A percentile compares a stretch with the other conserved stretches of the same genome.
Evolutionary conservation across 2,888 invertebrate species (phyloP).

Genomic region (Amblyjoppa proteus): DNA sequence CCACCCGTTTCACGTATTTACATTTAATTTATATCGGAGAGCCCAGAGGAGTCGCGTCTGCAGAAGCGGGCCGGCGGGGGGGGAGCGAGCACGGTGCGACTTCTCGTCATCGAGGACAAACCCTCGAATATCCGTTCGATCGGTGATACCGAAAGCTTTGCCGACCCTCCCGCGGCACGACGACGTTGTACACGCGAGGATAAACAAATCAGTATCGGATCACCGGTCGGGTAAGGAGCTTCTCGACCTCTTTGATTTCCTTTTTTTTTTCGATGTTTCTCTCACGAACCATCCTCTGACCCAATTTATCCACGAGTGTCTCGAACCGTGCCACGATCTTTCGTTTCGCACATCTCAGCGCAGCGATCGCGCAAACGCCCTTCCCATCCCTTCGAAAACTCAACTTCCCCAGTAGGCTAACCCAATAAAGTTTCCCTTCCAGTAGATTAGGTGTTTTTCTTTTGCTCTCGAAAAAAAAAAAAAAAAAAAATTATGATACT

Average conservation of each 20-base stretch:
- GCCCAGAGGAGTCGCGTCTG: conserved; percentile 30
- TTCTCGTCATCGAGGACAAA: conserved; percentile 44
- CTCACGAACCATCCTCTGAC: neutral
- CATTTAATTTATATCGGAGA: conserved; percentile 75
- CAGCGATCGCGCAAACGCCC: neutral
- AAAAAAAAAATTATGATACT: conserved; percentile 42
- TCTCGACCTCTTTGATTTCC: conserved; percentile 3
- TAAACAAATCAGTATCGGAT: conserved; percentile 49
- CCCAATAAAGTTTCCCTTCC: conserved; percentile 70
- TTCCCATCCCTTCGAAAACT: neutral
- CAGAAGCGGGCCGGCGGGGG: neutral
- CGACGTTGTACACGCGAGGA: neutral
- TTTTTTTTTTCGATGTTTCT: neutral
- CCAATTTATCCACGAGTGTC: conserved; percentile 28
- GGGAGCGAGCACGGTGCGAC: neutral
- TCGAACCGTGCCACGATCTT: neutral
- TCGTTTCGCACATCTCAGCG: neutral
- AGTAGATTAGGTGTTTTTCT: conserved; percentile 76
- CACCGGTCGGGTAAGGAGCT: conserved; percentile 24
- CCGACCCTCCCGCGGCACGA: conserved; percentile 33
- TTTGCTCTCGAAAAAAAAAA: conserved; percentile 65
- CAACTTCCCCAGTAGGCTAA: conserved; percentile 43
- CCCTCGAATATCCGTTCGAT: conserved; percentile 40
- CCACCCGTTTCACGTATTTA: conserved; percentile 73
- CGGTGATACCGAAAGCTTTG: conserved; percentile 32